Evolutionary conservation across 1,140 invertebrate species (phyloP).

Genomic region (Paramacrobiotus metropolitanus): DNA sequence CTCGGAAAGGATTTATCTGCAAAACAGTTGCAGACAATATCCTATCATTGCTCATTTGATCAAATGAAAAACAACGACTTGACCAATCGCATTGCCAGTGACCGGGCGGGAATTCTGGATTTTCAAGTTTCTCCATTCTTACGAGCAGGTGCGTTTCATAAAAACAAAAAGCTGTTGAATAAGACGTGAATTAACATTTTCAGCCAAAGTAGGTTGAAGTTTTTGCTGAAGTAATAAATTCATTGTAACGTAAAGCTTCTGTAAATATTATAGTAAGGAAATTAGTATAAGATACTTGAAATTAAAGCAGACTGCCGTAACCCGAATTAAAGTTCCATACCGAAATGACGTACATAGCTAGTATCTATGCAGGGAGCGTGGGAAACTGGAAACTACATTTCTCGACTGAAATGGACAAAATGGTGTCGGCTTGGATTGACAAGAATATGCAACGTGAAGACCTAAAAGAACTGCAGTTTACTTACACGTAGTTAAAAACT

Average conservation of each 20-base stretch:
- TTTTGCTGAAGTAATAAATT: no score
- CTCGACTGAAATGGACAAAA: neutral
- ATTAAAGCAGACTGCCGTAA: no score
- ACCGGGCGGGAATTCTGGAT: neutral
- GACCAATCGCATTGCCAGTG: neutral
- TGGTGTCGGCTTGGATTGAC: neutral
- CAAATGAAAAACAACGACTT: neutral
- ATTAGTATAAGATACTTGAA: no score
- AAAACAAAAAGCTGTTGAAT: no score
- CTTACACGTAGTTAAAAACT: neutral
- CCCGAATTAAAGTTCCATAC: no score
- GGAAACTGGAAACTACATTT: slow-evolving; percentile 2
- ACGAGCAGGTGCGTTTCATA: neutral
- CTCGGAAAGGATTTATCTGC: slow-evolving; percentile 16
- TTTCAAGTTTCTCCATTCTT: neutral
- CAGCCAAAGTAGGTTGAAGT: no score
- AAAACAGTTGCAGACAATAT: slow-evolving; percentile 15
- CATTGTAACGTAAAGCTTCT: no score
- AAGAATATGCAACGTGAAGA: neutral
- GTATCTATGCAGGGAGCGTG: neutral
- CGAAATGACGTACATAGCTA: no score
- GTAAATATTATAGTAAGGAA: no score
- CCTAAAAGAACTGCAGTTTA: neutral
- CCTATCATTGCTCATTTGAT: slow-evolving; percentile 17
- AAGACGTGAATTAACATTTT: no score